Evolutionary conservation across 2,797 vertebrate genomes (phyloP), one percentile per base, ranked within the genome.

Genomic region (Anguilla megastoma): DNA sequence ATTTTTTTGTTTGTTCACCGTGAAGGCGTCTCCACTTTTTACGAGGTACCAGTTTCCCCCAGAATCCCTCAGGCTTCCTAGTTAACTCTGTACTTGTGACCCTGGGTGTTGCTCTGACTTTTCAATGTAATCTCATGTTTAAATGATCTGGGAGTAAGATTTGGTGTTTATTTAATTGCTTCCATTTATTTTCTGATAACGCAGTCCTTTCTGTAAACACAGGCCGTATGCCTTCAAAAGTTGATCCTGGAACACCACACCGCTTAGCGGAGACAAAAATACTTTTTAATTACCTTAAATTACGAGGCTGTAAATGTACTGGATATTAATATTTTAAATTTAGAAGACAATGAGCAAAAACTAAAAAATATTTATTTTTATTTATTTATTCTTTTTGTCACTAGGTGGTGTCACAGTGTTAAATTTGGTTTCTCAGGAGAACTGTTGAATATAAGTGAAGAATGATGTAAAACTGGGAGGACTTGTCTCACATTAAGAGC

Each of bases 321-420:
- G 45, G 45, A 82, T 82, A n/a, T 82, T 50, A n/a, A 48, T n/a
- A 82, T 82, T 50, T 48, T 8, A 48, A 82, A 48, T 48, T 48
- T 82, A 24, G 6, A 1, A 82, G 21, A 50, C 50, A 48, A 50
- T 36, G n/a, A 71, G 2, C 2, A 45, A 33, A 24, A 50, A 41
- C 9, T 14, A 8, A 45, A 41, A 21, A 24, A 82, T 79, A 41
- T n/a, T 48, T 50, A 82, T 82, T 82, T 82, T n/a, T 82, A 21
- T 45, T 71, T 45, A 74, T 74, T 76, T 50, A 82, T 82, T 45
- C 41, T 82, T 50, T 50, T 24, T 50, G 45, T 50, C 79, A 82
- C 18, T 82, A 48, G 41, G 45, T 50, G 41, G 45, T 50, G 16
- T 82, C 18, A 50, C 21, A 82, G 45, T 14, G 12, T 24, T 82